Percentiles rank a stretch among this genome's conserved stretches.
Evolutionary conservation across 2,797 vertebrate species (phyloP).

Genomic region (Micrastur ruficollis): DNA sequence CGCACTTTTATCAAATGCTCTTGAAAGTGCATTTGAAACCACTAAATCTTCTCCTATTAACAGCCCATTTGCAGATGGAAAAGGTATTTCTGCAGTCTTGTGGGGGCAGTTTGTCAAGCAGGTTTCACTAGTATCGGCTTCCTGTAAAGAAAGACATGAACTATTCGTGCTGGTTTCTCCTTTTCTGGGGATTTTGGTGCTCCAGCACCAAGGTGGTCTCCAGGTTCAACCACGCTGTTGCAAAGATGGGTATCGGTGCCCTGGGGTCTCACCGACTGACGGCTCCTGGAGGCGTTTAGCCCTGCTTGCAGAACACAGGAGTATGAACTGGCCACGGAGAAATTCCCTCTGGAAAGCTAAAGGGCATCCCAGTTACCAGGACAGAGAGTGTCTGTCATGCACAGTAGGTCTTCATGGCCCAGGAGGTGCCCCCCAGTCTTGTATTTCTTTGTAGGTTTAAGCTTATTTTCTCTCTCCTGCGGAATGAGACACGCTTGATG

Average conservation of each 20-base stretch:
- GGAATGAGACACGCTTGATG: fast-evolving
- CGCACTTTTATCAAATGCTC: not conserved
- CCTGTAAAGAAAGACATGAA: not conserved
- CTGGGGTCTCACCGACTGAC: not conserved
- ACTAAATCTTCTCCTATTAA: not conserved
- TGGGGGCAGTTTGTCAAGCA: not conserved
- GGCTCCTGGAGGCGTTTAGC: not conserved
- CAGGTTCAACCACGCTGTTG: fast-evolving
- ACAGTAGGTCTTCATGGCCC: not conserved
- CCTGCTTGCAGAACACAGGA: not conserved
- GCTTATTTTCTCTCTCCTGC: not conserved
- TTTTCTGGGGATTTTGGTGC: not conserved
- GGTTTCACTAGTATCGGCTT: not conserved
- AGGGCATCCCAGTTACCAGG: not conserved
- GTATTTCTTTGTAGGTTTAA: not conserved
- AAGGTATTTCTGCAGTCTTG: constrained; percentile 15
- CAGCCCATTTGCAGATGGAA: not conserved
- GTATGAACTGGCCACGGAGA: not conserved
- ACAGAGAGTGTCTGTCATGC: not conserved
- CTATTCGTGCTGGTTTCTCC: not conserved
- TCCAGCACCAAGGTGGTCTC: not conserved
- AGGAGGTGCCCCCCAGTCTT: not conserved
- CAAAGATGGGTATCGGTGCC: fast-evolving
- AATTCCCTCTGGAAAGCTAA: not conserved
- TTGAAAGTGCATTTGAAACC: not conserved